Base-by-base conservation (phyloP, 2,888 invertebrate genomes). In the Geotrupes spiniger region DNA sequence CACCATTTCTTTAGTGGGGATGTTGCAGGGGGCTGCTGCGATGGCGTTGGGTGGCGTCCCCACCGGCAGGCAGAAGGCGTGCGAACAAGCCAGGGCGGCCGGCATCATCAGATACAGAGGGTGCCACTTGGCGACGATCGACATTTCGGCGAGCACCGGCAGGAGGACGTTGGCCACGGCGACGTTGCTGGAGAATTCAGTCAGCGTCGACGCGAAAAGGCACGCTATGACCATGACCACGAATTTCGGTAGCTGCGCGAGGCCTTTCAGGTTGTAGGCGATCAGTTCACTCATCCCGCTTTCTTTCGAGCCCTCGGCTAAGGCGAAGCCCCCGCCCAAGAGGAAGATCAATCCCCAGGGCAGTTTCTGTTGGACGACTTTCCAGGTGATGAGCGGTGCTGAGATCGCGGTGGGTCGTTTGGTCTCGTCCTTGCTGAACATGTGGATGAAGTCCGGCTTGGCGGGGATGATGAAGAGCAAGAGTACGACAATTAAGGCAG, bases 1-100 rank as follows among this genome's bases (percentile, higher is more conserved):
- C 4, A 87, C 84, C 83, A 92, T 89, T 63, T 89, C 88, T 49
- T 81, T 79, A 4, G 89, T 87, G 54, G 81, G 82, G 73, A 92
- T 89, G 61, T 85, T 83, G 1, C 87, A 88, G 8, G 89, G 88
- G 0, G 88, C 89, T 12, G 89, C 89, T 0, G 90, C 93, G 50
- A 97, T 90, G 2, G 96, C 95, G 73, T 96, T 96, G 10, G 95
- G 94, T 1, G 95, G 94, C 0, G 95, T 95, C 38, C 93, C 94
- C 9, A 95, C 94, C 0, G 94, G 95, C 71, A 96, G 79, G 79
- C 92, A 92, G 79, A 94, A 91, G 5, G 90, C 92, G 77, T 92
- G 92, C 43, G 93, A 93, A 69, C 92, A 92, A 2, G 91, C 87
- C 15, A 95, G 75, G 0, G 93, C 83, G 0, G 92, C 91, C 0